Evolutionary conservation across 2,888 invertebrate genomes (phyloP), one percentile per base, ranked within the genome.

Genomic region (Leistus spinibarbis): DNA sequence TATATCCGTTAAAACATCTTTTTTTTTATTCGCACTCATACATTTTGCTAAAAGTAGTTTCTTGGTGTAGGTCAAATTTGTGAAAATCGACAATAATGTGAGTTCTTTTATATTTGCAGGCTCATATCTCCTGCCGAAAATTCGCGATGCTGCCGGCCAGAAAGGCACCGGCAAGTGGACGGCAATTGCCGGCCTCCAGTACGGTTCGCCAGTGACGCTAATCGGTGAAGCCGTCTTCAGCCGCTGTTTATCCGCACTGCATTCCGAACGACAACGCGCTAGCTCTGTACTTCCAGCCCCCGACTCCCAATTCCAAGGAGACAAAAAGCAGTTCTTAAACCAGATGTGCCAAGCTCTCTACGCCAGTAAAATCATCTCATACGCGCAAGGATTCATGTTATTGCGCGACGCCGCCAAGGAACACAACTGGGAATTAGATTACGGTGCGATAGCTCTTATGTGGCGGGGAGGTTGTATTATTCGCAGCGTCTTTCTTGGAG

Each of bases 91-190:
- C n/a, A n/a, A n/a, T n/a, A n/a, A n/a, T n/a, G n/a, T n/a, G n/a
- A n/a, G n/a, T n/a, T n/a, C n/a, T 68, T 68, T 68, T 68, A 22
- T 57, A 54, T 53, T 78, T 80, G 40, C 78, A 91, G 91, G 91
- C 54, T 87, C 91, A 76, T 91, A 91, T 81, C 86, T 99, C 63
- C 86, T 99, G 77, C 95, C 96, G 54, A 94, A 97, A 85, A 99
- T 99, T 79, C 90, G 94, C 5, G 99, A 99, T 84, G 91, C 96
- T 0, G 99, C 99, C 3, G 99, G 99, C 0, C 95, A 98, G 87
- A 99, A 99, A 86, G 99, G 99, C 68, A 99, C 99, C 0, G 99
- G 99, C 73, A 99, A 99, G 85, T 99, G 99, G 99, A 99, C 99
- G 0, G 98, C 97, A 0, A 96, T 99, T 80, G 91, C 97, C 2